phyloP scores from a whole-genome alignment of 2,797 vertebrate genomes.

The Hephaestus fuliginosus region DNA sequence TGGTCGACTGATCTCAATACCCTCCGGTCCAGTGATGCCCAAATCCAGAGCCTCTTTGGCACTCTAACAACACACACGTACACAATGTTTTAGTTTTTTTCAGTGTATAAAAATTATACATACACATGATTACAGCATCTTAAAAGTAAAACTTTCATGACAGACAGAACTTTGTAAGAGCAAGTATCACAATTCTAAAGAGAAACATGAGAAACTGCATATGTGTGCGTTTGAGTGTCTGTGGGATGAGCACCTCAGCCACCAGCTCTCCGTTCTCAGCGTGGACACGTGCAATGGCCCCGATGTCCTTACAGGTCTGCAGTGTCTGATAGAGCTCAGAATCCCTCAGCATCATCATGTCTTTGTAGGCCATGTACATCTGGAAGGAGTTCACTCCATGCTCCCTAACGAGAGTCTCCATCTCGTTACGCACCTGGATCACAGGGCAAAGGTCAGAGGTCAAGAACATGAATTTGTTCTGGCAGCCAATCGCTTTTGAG shows the following conservation, averaged over 20 bases:
- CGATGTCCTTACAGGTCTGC: constrained; percentile 84
- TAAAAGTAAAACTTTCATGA: not conserved
- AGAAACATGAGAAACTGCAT: not conserved
- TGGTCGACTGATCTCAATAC: constrained; percentile 83
- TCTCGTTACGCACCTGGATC: constrained; percentile 92
- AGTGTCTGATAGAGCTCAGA: constrained; percentile 81
- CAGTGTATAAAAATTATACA: not conserved
- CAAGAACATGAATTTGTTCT: not conserved
- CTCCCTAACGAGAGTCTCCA: constrained; percentile 95
- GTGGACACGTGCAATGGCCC: constrained; percentile 81
- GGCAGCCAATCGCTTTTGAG: not conserved
- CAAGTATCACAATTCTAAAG: not conserved
- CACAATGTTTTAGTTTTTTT: not conserved
- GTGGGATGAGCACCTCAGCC: constrained; percentile 71
- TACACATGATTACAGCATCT: not conserved
- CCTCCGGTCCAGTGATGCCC: constrained; percentile 83
- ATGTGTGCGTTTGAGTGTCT: not conserved
- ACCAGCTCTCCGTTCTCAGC: constrained; percentile 84
- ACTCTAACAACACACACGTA: constrained; percentile 60
- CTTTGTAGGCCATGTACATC: constrained; percentile 86
- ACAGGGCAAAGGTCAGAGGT: constrained; percentile 25
- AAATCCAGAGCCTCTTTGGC: constrained; percentile 80
- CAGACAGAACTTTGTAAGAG: not conserved
- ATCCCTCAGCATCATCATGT: constrained; percentile 82
- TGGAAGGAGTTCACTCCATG: constrained; percentile 87